Percentiles rank a stretch among this genome's conserved stretches.
These are phyloP conservation scores for Epizoanthus rinbou DNA, from an alignment of 92 coral and sea anemone species.

Conservation along the genomic window DNA sequence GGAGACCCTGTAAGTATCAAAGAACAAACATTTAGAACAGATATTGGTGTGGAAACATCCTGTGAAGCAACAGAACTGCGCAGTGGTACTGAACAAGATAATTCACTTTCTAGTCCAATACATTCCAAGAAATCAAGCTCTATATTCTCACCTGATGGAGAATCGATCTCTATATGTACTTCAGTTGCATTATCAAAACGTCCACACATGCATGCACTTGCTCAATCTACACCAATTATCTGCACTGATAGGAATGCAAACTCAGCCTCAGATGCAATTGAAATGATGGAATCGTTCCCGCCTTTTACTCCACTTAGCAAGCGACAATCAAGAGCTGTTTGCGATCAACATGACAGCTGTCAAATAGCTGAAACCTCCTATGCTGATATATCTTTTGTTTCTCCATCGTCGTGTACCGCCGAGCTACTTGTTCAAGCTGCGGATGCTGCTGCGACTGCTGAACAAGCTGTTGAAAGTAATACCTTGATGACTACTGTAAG, in stretches of 20 bases:
- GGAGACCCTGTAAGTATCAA: too few relatives aligned
- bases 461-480: not conserved
- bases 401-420: constrained; percentile 3
- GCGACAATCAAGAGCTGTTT: not conserved
- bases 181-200: not conserved
- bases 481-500: not conserved
- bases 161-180: not conserved
- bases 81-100: not conserved
- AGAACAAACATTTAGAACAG: not conserved
- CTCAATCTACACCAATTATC: constrained; percentile 34
- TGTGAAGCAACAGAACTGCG: not conserved
- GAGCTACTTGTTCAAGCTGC: not conserved
- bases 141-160: not conserved
- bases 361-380: not conserved
- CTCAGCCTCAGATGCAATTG: not conserved
- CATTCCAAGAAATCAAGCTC: not conserved
- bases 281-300: not conserved
- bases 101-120: not conserved
- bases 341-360: not conserved
- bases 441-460: not conserved
- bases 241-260: not conserved
- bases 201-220: not conserved
- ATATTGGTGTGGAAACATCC: not conserved
- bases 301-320: constrained; percentile 12
- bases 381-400: constrained; percentile 26